Evolutionary conservation across 2,888 invertebrate species (phyloP).

Genomic region (Lamproptera curius): DNA sequence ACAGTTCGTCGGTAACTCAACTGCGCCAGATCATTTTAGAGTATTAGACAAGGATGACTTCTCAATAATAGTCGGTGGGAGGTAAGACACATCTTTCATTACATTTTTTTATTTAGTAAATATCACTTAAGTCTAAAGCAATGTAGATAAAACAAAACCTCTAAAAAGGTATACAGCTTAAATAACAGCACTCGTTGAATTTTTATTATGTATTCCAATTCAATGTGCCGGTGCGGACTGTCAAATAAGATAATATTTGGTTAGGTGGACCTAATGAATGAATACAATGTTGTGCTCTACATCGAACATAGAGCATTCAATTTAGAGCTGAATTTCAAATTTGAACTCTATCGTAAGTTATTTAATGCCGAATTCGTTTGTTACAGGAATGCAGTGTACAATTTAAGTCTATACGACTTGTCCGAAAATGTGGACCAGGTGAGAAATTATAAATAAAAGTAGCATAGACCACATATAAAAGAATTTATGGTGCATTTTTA

Average conservation of each 20-base stretch:
- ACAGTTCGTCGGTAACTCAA: conserved; percentile 88
- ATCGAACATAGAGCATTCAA: neutral
- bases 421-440: conserved; percentile 87
- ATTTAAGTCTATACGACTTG: conserved; percentile 91
- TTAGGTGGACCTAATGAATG: neutral
- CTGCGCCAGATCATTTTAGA: conserved; percentile 91
- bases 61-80: conserved; percentile 92
- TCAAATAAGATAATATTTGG: neutral
- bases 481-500: neutral
- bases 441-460: conserved; percentile 30
- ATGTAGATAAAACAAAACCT: too few relatives aligned
- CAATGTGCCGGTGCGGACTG: neutral
- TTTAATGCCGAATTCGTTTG: conserved; percentile 30
- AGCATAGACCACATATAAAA: neutral
- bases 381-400: conserved; percentile 92
- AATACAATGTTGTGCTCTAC: neutral
- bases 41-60: conserved; percentile 92
- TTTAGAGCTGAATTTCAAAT: too few relatives aligned
- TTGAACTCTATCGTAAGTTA: neutral
- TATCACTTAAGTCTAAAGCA: too few relatives aligned
- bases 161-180: too few relatives aligned
- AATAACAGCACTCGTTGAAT: too few relatives aligned
- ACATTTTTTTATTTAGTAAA: too few relatives aligned
- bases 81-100: too few relatives aligned
- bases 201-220: too few relatives aligned